phyloP scores from a whole-genome alignment of 2,888 invertebrate genomes.

The Eupelmus urozonus region DNA sequence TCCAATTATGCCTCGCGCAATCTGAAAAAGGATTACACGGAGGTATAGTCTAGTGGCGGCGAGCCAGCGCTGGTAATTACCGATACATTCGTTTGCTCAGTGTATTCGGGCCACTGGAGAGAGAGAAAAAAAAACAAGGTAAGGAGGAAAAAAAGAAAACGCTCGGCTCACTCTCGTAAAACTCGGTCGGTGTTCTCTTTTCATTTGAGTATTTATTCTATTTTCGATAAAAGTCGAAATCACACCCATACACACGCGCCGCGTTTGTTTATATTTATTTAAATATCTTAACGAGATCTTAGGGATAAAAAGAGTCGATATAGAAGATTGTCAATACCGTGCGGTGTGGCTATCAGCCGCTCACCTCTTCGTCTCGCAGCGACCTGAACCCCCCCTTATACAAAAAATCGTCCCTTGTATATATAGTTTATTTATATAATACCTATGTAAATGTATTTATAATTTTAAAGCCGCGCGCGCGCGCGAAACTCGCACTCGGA shows the following conservation, averaged over 20 bases:
- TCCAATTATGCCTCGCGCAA: conserved; percentile 2
- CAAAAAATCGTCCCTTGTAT: conserved; percentile 28
- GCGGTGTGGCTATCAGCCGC: conserved; percentile 59
- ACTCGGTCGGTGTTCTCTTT: neutral
- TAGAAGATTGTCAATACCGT: conserved; percentile 74
- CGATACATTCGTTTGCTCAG: neutral
- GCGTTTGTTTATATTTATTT: conserved; percentile 15
- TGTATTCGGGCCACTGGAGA: neutral
- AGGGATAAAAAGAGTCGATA: conserved; percentile 67
- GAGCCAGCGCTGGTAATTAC: conserved; percentile 23
- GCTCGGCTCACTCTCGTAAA: neutral
- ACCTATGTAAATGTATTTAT: conserved; percentile 39
- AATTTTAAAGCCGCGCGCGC: conserved; percentile 13
- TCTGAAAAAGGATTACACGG: neutral
- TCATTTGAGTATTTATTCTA: neutral
- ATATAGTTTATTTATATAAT: conserved; percentile 17
- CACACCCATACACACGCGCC: neutral
- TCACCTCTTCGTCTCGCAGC: neutral
- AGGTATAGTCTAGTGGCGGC: neutral
- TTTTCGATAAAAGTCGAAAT: neutral
- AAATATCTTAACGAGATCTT: conserved; percentile 51
- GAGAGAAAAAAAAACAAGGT: neutral
- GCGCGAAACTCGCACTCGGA: no score
- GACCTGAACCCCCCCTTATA: neutral
- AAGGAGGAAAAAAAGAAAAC: conserved; percentile 6